Base-by-base conservation (phyloP, 2,888 invertebrate genomes). In the Stenichneumon culpator region DNA sequence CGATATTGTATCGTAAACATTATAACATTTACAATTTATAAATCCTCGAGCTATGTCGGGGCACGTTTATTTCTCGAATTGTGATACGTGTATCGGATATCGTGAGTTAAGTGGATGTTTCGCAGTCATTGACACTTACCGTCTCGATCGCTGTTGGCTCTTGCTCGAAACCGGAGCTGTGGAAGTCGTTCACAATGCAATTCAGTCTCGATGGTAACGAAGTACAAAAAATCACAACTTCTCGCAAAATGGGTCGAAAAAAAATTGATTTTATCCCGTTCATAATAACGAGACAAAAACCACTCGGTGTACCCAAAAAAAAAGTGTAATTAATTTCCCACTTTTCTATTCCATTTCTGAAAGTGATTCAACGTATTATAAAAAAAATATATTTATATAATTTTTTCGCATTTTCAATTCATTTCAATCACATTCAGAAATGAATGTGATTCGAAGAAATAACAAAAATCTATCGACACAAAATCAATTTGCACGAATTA, bases 11-110 rank as follows among this genome's bases (percentile, higher is more conserved):
- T 54, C 32, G 69, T 28, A 28, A 3, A 72, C 80, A 73, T 78
- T 75, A 74, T 25, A 73, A 82, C 63, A 65, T 82, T 84, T 85
- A 82, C 82, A 79, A 79, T 82, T 82, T 75, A 75, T 75, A 75
- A 79, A 79, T 82, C 67, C 81, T 50, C 25, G 44, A 16, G 50
- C 16, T 32, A 50, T 63, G 32, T 79, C 25, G 65, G 22, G 14
- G 11, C 11, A 39, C 32, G 22, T 74, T 84, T 54, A 57, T 63
- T 78, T 73, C 25, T 60, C 57, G n/a, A 68, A 79, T 72, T 52
- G 50, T 67, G 72, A 79, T 79, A 70, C 28, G 70, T 28, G 32
- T 25, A 57, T 57, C 57, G 52, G 50, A 52, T 16, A 70, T 50
- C 28, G 28, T 5, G 28, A 28, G 16, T 14, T 70, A 70, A 52